phyloP scores from a whole-genome alignment of 2,888 invertebrate species.

The Drosophila acutilabella region DNA sequence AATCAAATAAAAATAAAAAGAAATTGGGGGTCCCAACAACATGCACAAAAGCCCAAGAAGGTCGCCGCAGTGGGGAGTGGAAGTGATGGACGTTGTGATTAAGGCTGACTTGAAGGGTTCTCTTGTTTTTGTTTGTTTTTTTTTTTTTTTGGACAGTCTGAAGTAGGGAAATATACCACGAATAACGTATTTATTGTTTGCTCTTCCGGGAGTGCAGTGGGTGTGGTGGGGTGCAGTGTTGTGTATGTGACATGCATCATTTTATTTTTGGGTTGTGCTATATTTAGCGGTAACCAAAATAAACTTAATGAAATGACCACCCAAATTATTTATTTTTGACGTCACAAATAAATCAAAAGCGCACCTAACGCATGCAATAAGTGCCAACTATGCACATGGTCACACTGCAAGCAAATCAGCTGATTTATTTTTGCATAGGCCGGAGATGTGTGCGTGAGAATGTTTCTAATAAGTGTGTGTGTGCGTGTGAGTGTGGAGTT shows the following conservation, averaged over 20 bases:
- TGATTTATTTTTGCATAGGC: constrained; percentile 8
- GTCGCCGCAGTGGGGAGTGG: constrained; percentile 2
- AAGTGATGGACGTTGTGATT: constrained; percentile 28
- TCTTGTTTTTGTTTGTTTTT: constrained; percentile 1
- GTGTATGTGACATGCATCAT: constrained; percentile 7
- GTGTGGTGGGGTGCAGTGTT: background rate
- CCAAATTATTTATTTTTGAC: constrained; percentile 18
- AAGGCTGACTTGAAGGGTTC: constrained; percentile 20
- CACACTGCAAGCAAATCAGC: constrained; percentile 17
- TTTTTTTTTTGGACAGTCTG: constrained; percentile 8
- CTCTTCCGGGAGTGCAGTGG: background rate
- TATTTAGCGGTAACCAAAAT: constrained; percentile 13
- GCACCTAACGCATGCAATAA: constrained; percentile 28
- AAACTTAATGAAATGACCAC: constrained; percentile 3
- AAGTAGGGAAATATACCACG: constrained; percentile 11
- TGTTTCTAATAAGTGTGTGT: constrained; percentile 7
- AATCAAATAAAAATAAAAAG: constrained; percentile 31
- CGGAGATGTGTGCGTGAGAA: constrained; percentile 11
- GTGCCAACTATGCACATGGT: background rate
- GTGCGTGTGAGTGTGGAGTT: constrained; percentile 2
- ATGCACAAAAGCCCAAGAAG: constrained; percentile 13
- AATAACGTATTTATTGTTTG: constrained; percentile 8
- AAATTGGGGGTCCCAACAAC: constrained; percentile 1
- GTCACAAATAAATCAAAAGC: constrained; percentile 27
- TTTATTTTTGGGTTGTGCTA: constrained; percentile 7